These are phyloP conservation scores for Melinaea marsaeus DNA, from an alignment of 2,888 invertebrate genomes.

Conservation along the genomic window DNA sequence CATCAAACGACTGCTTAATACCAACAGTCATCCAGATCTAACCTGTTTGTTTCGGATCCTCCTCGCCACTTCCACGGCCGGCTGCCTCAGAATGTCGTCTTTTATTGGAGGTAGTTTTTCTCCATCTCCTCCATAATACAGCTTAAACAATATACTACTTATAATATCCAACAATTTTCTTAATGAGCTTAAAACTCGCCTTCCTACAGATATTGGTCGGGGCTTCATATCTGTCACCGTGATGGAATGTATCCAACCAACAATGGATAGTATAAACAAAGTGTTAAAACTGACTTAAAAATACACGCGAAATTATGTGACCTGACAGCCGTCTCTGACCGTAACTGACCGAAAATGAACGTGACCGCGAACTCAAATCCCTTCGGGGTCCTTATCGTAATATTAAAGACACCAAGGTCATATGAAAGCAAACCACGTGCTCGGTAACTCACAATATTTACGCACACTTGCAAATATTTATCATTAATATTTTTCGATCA, in stretches of 20 bases:
- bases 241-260: background rate
- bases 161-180: constrained; percentile 50
- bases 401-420: too few species aligned
- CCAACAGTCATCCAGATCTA: constrained; percentile 37
- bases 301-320: background rate
- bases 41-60: constrained; percentile 89
- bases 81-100: constrained; percentile 84
- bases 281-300: background rate
- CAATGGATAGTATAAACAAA: background rate
- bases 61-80: constrained; percentile 84
- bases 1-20: too few species aligned
- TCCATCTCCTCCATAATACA: constrained; percentile 80
- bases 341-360: constrained; percentile 7
- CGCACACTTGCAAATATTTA: too few species aligned
- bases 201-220: constrained; percentile 20
- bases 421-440: too few species aligned
- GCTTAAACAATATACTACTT: constrained; percentile 50
- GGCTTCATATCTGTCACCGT: constrained; percentile 27
- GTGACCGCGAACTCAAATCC: constrained; percentile 15
- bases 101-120: constrained; percentile 83
- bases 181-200: constrained; percentile 49
- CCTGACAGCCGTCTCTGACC: constrained; percentile 16
- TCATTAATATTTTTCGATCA: too few species aligned
- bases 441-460: too few species aligned
- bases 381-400: too few species aligned